Evolutionary conservation across 1,140 invertebrate species (phyloP).

Genomic region (Saccostrea glomerata): DNA sequence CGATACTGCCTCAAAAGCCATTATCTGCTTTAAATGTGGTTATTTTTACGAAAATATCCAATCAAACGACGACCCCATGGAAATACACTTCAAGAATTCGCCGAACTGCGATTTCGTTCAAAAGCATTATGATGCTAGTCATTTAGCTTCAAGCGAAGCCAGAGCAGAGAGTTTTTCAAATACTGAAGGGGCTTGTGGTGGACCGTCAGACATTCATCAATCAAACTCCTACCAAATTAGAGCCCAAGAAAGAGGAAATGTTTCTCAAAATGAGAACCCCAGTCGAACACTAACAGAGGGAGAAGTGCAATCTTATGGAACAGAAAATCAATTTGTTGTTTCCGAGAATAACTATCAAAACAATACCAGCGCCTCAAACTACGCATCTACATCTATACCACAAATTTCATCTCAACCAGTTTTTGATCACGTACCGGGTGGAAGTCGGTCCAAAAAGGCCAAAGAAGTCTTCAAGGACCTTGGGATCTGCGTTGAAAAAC

Average conservation of each 20-base stretch:
- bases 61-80: constrained; percentile 5
- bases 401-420: neutral
- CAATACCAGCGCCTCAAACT: too few species aligned
- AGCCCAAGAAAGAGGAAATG: neutral
- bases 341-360: neutral
- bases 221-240: neutral
- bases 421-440: neutral
- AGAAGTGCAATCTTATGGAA: neutral
- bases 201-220: neutral
- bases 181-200: neutral
- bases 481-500: constrained; percentile 27
- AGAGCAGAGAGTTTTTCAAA: neutral
- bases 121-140: neutral
- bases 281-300: neutral
- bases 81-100: constrained; percentile 1
- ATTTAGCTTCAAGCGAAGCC: neutral
- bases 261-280: neutral
- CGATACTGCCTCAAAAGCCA: neutral
- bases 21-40: neutral
- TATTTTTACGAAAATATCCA: neutral
- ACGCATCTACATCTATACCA: neutral
- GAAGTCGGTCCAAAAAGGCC: neutral
- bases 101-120: neutral
- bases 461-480: constrained; percentile 7
- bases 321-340: neutral